Percentiles rank a stretch among this genome's conserved stretches.
phyloP scores from a whole-genome alignment of 2,113 vertebrate genomes.

The Carassius gibelio region DNA sequence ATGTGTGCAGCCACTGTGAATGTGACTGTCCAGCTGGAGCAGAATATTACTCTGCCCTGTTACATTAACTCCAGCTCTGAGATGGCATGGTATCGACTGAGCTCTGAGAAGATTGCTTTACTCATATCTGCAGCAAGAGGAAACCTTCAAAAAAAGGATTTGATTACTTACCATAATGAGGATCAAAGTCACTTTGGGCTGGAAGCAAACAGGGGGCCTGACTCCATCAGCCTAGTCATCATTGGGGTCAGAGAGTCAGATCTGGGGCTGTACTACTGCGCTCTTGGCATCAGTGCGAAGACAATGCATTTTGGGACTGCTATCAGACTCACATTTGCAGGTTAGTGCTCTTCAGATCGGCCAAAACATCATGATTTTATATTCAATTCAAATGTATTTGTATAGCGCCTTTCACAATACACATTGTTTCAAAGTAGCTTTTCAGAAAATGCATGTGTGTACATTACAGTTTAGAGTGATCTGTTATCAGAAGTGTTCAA shows the following conservation, averaged over 20 bases:
- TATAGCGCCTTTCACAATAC: too few relatives aligned
- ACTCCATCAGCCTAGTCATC: not conserved
- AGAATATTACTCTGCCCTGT: not conserved
- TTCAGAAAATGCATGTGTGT: too few relatives aligned
- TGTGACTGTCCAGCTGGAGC: not conserved
- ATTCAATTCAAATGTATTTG: too few relatives aligned
- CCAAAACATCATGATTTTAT: not conserved
- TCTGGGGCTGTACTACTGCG: slow-evolving; percentile 1
- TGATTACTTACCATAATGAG: not conserved
- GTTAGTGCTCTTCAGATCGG: not conserved
- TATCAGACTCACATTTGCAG: not conserved
- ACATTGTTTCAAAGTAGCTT: too few relatives aligned
- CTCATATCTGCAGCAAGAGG: not conserved
- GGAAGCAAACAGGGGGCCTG: not conserved
- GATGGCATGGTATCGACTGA: not conserved
- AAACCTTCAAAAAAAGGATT: not conserved
- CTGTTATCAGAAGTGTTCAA: too few relatives aligned
- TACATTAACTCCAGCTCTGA: not conserved
- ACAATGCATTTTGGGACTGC: not conserved
- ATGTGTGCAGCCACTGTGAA: not conserved
- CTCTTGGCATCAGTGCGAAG: not conserved
- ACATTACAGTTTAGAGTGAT: too few relatives aligned
- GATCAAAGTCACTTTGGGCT: not conserved
- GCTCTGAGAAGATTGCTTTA: not conserved
- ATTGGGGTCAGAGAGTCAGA: not conserved